Evolutionary conservation across 2,888 invertebrate species (phyloP).

Genomic region (Eilema griseolum): DNA sequence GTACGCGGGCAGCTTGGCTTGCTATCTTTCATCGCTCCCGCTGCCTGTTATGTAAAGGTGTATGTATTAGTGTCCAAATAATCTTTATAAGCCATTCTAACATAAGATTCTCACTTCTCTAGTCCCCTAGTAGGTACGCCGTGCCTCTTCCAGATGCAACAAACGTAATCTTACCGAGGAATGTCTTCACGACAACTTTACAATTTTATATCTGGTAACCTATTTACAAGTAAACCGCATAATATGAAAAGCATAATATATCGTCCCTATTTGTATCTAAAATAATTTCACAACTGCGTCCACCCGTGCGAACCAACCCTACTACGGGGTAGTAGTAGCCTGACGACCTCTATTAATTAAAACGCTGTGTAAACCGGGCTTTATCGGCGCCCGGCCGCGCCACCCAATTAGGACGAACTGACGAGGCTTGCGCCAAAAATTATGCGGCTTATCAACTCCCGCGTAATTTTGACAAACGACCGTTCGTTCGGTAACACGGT

Average conservation of each 20-base stretch:
- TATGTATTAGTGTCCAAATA: too few species aligned
- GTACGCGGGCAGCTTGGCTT: too few species aligned
- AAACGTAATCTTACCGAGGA: background rate
- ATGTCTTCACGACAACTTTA: too few species aligned
- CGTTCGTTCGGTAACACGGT: constrained; percentile 70
- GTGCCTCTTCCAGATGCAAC: background rate
- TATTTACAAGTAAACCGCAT: background rate
- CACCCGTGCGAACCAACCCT: constrained; percentile 60
- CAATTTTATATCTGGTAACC: too few species aligned
- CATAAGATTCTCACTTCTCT: too few species aligned
- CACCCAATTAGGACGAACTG: constrained; percentile 79
- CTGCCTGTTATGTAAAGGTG: too few species aligned
- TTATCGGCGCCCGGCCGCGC: constrained; percentile 77
- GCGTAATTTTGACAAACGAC: constrained; percentile 83
- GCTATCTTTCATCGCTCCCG: too few species aligned
- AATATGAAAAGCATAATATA: background rate
- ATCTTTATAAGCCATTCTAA: too few species aligned
- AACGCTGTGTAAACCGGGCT: constrained; percentile 85
- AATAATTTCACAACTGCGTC: constrained; percentile 17
- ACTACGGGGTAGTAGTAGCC: constrained; percentile 46
- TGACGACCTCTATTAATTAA: constrained; percentile 85
- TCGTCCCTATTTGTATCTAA: background rate
- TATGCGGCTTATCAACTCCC: constrained; percentile 83
- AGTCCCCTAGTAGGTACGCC: too few species aligned
- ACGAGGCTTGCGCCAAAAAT: constrained; percentile 81